phyloP scores from a whole-genome alignment of 1,140 invertebrate genomes.

The Drosophila parvula region DNA sequence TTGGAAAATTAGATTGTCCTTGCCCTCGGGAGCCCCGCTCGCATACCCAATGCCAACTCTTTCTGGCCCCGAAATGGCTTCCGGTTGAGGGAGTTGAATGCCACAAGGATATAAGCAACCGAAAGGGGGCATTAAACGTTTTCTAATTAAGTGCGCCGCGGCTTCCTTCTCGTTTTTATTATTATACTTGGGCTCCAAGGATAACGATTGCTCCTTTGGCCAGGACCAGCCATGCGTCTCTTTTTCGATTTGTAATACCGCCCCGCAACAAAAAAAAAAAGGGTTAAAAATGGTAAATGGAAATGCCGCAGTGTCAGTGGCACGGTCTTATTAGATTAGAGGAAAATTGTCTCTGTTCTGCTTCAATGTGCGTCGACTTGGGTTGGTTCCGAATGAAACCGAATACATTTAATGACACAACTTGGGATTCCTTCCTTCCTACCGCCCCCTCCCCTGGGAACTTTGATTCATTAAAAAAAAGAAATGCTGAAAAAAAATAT shows the following conservation, averaged over 20 bases:
- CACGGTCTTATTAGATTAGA: slow-evolving; percentile 69
- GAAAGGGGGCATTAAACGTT: slow-evolving; percentile 73
- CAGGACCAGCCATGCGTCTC: slow-evolving; percentile 63
- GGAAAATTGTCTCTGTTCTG: slow-evolving; percentile 19
- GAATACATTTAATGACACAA: slow-evolving; percentile 47
- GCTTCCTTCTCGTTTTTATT: slow-evolving; percentile 56
- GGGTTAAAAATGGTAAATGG: slow-evolving; percentile 55
- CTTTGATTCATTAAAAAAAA: slow-evolving; percentile 25
- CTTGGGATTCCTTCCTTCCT: slow-evolving; percentile 34
- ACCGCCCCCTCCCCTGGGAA: neutral
- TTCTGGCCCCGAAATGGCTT: slow-evolving; percentile 40
- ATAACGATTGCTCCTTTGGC: slow-evolving; percentile 70
- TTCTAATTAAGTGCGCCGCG: slow-evolving; percentile 76
- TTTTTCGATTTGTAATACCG: slow-evolving; percentile 50
- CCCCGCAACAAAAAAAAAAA: slow-evolving; percentile 35
- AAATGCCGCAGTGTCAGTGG: slow-evolving; percentile 30
- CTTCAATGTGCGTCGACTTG: neutral
- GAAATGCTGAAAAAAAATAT: slow-evolving; percentile 8
- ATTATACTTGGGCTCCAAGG: slow-evolving; percentile 69
- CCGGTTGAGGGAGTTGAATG: slow-evolving; percentile 45
- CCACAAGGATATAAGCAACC: slow-evolving; percentile 31
- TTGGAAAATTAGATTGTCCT: slow-evolving; percentile 74
- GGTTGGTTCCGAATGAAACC: slow-evolving; percentile 17
- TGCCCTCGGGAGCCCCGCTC: neutral
- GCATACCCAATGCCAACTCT: slow-evolving; percentile 21